Percentiles rank a stretch among this genome's conserved stretches.
Conservation (phyloP, 2,113 vertebrate genomes). For the Ammodramus savannarum region DNA sequence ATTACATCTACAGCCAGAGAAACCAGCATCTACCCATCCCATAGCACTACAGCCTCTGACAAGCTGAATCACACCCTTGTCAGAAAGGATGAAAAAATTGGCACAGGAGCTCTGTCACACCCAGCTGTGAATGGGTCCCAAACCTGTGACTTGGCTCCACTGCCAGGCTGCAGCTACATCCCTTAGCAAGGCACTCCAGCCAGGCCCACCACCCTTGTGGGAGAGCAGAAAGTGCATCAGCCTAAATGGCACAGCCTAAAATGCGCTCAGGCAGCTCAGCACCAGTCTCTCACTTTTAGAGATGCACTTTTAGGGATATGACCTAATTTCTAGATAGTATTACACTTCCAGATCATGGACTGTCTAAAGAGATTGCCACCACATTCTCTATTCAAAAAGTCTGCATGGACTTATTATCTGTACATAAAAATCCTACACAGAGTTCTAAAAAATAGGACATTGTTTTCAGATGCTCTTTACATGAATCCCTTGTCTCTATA, state of each 20-base stretch:
- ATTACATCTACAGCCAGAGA: background rate
- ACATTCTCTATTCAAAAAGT: background rate
- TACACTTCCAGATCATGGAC: background rate
- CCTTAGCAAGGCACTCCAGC: background rate
- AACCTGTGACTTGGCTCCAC: background rate
- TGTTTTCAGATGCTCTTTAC: background rate
- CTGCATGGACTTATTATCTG: background rate
- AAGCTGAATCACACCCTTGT: background rate
- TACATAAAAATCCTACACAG: background rate
- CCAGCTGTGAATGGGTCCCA: background rate
- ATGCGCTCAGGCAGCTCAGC: background rate
- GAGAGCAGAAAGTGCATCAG: background rate
- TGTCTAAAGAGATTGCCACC: background rate
- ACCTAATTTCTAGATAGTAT: background rate
- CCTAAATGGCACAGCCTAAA: background rate
- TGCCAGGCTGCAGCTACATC: background rate
- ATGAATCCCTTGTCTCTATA: background rate
- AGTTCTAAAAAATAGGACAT: background rate
- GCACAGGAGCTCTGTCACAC: background rate
- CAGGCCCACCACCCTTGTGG: background rate
- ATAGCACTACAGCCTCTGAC: background rate
- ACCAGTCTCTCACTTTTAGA: background rate
- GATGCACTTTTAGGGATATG: background rate
- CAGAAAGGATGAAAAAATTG: background rate
- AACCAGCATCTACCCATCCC: background rate